Evolutionary conservation across 2,888 invertebrate genomes (phyloP), one percentile per base, ranked within the genome.

Genomic region (Notodonta dromedarius): DNA sequence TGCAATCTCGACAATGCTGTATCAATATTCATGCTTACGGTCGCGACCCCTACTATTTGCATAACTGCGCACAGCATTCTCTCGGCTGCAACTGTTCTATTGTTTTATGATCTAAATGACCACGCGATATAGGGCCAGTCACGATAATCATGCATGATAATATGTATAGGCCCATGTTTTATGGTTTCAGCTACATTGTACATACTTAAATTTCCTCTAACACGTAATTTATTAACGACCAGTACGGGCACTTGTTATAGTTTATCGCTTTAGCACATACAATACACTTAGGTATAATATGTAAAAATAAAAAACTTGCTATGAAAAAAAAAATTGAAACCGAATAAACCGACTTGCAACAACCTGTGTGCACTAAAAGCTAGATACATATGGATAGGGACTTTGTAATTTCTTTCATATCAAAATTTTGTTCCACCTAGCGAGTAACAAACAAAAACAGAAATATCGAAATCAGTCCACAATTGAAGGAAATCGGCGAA

Each of bases 81-180:
- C 88, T 84, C 78, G 79, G 81, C 79, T 86, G 90, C 91, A 91
- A 90, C 91, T 89, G 91, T 90, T 90, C 91, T 91, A 93, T 93
- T 92, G 92, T 92, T 91, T 92, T 91, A 93, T 91, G 91, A 91
- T 91, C 93, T 88, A 91, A 92, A 91, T 93, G 92, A 93, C 91
- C 92, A 87, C 84, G 86, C 89, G 89, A 90, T 90, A 86, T 87
- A 82, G 86, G 82, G 82, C 83, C 79, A 82, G 90, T 92, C 92
- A 93, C 92, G 92, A 91, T 90, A 88, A 86, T 82, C 87, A 84
- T 89, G 89, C 86, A 84, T 88, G 89, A 86, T 85, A 84, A 87
- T 88, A 86, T 82, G 80, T 80, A 79, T 76, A 76, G 80, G 73
- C 77, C 70, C 72, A 74, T 77, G 79, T 79, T 82, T 56, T 80